Evolutionary conservation across 2,797 vertebrate genomes (phyloP), one percentile per base, ranked within the genome.

Genomic region (Hippoglossus hippoglossus): DNA sequence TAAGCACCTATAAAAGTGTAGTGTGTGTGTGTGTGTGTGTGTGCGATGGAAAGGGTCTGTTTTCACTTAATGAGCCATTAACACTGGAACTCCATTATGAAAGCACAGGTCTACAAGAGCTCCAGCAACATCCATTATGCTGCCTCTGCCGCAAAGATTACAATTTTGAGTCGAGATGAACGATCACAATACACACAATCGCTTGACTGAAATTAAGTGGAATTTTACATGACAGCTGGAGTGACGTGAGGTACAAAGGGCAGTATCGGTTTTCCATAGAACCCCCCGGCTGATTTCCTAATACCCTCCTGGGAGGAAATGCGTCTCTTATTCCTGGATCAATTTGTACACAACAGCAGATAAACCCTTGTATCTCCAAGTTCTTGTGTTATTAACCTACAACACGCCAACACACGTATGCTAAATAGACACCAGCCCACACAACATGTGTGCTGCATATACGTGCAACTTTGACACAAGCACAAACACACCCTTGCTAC

Each of bases 281-380:
- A 61, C 61, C n/a, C 36, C 18, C 65, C n/a, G 10, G 50, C 47
- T 51, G 31, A n/a, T 58, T 71, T 62, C 55, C 41, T 63, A 71
- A 82, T 58, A 47, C 49, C 49, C 53, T 82, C 83, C 77, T 62
- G 71, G 46, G 71, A 64, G 55, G 19, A 55, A 71, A 63, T 59
- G 41, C 56, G 80, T 70, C 49, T 67, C 66, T 80, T 86, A 81
- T 82, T 89, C 67, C 87, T 82, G 75, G 44, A 58, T 25, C 49
- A 72, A 62, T 71, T 70, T 75, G 50, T 49, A 77, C 39, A 65
- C 57, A 75, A 79, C 58, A 36, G 67, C 66, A 58, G 58, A 86
- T 76, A 79, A 84, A 84, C 80, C 82, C 51, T 59, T 15, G 15
- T 28, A 36, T 79, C 71, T 71, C 67, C 61, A 67, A 82, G 66